Evolutionary conservation across 2,888 invertebrate genomes (phyloP).

Genomic region (Macroteleia sp.): DNA sequence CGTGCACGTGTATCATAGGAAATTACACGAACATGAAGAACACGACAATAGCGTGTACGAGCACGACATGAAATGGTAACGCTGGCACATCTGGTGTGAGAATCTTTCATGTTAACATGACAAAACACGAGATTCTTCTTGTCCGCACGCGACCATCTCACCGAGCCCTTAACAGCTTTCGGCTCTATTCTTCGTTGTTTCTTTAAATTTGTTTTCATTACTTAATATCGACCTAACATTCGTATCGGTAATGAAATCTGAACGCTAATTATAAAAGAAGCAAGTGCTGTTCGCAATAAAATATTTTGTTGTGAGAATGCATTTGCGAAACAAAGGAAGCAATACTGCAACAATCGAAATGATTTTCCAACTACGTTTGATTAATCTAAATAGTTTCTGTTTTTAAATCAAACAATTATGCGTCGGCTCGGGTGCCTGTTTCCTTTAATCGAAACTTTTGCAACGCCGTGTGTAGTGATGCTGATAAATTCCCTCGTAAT

Average conservation of each 20-base stretch:
- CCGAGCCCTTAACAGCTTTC: conserved; percentile 34
- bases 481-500: conserved; percentile 35
- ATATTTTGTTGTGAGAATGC: too few species aligned
- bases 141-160: conserved; percentile 53
- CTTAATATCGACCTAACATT: too few species aligned
- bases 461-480: conserved; percentile 1
- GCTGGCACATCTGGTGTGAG: conserved; percentile 55
- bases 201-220: neutral
- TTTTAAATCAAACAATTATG: conserved; percentile 19
- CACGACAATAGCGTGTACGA: conserved; percentile 52
- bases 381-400: neutral
- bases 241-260: too few species aligned
- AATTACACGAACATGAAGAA: conserved; percentile 45
- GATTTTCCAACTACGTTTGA: too few species aligned
- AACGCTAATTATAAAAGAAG: too few species aligned
- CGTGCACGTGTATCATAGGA: conserved; percentile 35
- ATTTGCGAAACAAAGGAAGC: too few species aligned
- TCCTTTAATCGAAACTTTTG: conserved; percentile 2
- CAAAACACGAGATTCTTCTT: conserved; percentile 53
- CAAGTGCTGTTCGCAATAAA: too few species aligned
- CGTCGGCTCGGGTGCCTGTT: neutral
- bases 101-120: conserved; percentile 60
- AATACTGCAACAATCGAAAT: too few species aligned
- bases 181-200: conserved; percentile 11
- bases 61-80: conserved; percentile 53